Evolutionary conservation across 37 sponge, comb jelly and placozoan genomes (phyloP).

Genomic region (Diacarnus erythraeanus): DNA sequence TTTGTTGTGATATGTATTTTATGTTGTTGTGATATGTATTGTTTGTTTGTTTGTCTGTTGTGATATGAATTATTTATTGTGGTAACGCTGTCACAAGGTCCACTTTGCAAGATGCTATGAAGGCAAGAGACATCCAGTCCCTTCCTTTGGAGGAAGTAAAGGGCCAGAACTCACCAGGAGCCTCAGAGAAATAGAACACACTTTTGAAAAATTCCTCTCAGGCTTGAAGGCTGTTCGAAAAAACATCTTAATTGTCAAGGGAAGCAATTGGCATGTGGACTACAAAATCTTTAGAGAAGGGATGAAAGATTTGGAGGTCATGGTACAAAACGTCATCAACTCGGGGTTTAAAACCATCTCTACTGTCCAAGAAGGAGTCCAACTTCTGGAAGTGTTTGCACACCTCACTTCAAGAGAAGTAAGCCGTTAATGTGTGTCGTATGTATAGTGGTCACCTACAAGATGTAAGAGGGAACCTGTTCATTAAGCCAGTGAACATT

Average conservation of each 20-base stretch:
- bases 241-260: conserved; percentile 90
- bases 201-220: conserved; percentile 86
- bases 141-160: conserved; percentile 83
- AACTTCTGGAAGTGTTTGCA: conserved; percentile 88
- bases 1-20: too few relatives aligned
- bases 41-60: neutral
- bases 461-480: too few relatives aligned
- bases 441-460: too few relatives aligned
- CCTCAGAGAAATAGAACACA: conserved; percentile 92
- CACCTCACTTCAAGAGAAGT: conserved; percentile 91
- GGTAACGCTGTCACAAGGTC: neutral
- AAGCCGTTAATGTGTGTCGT: neutral
- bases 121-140: conserved; percentile 82
- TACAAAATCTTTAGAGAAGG: conserved; percentile 83
- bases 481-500: too few relatives aligned
- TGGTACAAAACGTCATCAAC: conserved; percentile 96
- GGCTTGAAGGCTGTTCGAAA: conserved; percentile 69
- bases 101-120: conserved; percentile 77
- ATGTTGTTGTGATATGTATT: too few relatives aligned
- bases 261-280: conserved; percentile 69
- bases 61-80: neutral
- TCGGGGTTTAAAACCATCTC: conserved; percentile 80
- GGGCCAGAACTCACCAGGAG: conserved; percentile 88
- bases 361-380: conserved; percentile 91
- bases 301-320: conserved; percentile 96